Conservation (phyloP, 1,140 invertebrate genomes). For the Hetaerina americana region DNA sequence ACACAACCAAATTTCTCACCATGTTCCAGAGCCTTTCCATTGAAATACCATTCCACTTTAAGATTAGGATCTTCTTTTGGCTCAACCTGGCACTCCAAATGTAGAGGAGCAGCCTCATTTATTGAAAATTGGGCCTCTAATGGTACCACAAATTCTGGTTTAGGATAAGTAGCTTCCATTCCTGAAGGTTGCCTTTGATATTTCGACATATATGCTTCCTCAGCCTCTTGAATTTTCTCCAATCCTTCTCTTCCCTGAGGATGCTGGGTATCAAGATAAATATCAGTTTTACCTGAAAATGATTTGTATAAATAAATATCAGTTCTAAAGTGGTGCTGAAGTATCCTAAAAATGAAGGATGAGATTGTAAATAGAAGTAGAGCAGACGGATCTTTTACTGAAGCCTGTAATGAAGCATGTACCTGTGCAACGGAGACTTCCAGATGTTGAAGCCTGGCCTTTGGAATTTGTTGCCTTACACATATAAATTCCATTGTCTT, state of each 20-base stretch:
- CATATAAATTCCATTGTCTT: conserved; percentile 83
- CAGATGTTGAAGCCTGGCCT: conserved; percentile 75
- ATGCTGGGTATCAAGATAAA: conserved; percentile 78
- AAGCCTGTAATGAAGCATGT: conserved; percentile 17
- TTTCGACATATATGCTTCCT: conserved; percentile 58
- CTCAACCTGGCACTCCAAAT: conserved; percentile 86
- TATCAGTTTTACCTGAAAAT: conserved; percentile 44
- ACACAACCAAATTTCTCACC: too few relatives aligned
- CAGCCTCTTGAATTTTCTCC: conserved; percentile 72
- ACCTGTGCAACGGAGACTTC: conserved; percentile 66
- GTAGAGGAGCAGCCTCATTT: conserved; percentile 78
- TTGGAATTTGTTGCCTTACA: conserved; percentile 86
- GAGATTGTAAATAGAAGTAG: background rate
- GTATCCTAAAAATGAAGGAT: background rate
- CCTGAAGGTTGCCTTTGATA: conserved; percentile 44
- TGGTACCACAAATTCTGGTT: conserved; percentile 78
- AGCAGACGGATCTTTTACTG: background rate
- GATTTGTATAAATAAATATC: background rate
- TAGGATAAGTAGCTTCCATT: conserved; percentile 63
- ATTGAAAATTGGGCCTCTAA: conserved; percentile 67
- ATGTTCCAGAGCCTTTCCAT: conserved; percentile 73
- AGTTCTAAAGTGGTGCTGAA: background rate
- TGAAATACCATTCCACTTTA: conserved; percentile 90
- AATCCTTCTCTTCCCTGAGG: conserved; percentile 66
- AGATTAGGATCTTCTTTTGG: conserved; percentile 93